phyloP scores from a whole-genome alignment of 2,113 vertebrate genomes.

The Proteles cristata region DNA sequence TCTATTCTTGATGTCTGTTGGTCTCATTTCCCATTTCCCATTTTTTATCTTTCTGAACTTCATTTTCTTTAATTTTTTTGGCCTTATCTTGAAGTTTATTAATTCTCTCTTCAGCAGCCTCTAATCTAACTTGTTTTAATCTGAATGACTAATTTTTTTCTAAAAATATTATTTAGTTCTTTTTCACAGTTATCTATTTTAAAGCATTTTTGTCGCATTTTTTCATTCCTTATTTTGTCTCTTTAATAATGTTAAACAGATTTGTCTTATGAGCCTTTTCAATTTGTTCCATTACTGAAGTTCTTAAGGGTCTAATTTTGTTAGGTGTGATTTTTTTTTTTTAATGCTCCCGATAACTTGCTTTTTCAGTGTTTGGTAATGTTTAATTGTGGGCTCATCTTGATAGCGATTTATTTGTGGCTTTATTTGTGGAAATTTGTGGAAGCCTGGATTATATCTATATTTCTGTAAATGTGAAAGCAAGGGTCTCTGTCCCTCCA shows the following conservation, averaged over 20 bases:
- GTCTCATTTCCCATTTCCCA: background rate
- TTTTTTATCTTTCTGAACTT: conserved; percentile 13
- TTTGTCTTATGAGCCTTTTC: background rate
- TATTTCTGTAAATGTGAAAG: background rate
- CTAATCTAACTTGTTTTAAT: conserved; percentile 2
- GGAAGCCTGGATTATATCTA: background rate
- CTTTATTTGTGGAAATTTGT: conserved; percentile 10
- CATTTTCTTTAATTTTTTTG: background rate
- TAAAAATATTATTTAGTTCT: background rate
- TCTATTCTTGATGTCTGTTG: background rate
- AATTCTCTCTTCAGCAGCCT: background rate
- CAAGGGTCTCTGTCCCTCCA: background rate
- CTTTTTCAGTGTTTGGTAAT: background rate
- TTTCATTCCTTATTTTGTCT: background rate
- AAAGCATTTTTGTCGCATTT: background rate
- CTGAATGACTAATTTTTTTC: background rate
- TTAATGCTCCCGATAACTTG: background rate
- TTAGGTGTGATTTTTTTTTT: background rate
- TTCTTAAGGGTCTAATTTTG: background rate
- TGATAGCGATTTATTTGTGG: background rate
- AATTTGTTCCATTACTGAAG: background rate
- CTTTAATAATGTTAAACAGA: background rate
- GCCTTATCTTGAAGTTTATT: background rate
- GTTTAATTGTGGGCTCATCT: background rate
- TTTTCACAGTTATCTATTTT: background rate